Evolutionary conservation across 2,797 vertebrate species (phyloP), one percentile per base, ranked within the genome.

Genomic region (Mareca penelope): DNA sequence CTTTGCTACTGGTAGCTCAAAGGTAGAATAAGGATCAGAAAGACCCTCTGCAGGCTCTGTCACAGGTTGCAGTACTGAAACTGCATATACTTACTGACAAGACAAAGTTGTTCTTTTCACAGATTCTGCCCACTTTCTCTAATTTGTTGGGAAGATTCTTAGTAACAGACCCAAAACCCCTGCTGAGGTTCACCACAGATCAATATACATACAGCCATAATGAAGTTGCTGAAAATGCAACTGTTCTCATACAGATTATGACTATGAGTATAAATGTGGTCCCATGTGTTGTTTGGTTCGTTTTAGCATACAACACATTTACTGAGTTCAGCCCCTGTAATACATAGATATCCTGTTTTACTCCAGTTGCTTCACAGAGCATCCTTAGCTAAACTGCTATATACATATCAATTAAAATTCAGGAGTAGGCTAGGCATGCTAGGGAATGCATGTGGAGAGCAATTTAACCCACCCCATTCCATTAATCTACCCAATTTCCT

Each of bases 401-500:
- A 52, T 26, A 84, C 5, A 33, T 16, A 61, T 40, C 57, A 93
- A 85, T 87, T 90, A 94, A 85, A 82, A 94, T 73, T 40, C 60
- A 17, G 33, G 53, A 93, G 26, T 67, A 91, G 72, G 46, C 53
- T 57, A 89, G 37, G 60, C 79, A 92, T 75, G 59, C 83, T 79
- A 92, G n/a, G 24, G 77, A 91, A 90, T 61, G 71, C 87, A 95
- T 61, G 78, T 7, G 26, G 75, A 92, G 92, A 94, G 55, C 80
- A 94, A 93, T 88, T 95, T 89, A 95, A 96, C 72, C 91, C 42
- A 90, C 79, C 80, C 73, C 59, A 92, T 94, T 88, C 94, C 87
- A 92, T 95, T 96, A 95, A 96, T 95, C 87, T 95, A 94, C 70
- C 80, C 94, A 94, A 94, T 94, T 93, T 94, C 75, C 86, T 91